Evolutionary conservation across 2,113 vertebrate genomes (phyloP).

Genomic region (Lanius collurio): DNA sequence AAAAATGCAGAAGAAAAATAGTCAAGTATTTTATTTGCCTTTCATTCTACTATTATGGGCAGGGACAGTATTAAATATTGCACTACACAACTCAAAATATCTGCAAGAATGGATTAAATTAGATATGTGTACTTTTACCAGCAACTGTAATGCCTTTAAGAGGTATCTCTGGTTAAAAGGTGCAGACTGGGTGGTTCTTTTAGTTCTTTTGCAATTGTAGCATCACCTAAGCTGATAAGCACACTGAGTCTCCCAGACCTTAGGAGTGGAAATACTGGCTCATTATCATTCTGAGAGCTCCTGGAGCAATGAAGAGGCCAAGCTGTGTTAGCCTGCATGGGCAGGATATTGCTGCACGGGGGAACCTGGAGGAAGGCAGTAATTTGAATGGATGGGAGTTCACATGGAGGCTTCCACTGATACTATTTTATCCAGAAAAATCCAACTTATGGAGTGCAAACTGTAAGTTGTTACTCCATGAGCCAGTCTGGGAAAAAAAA

Average conservation of each 20-base stretch:
- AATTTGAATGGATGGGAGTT: constrained; percentile 22
- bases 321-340: not conserved
- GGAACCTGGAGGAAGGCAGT: not conserved
- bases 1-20: not conserved
- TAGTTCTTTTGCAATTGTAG: not conserved
- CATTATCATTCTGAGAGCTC: constrained; percentile 13
- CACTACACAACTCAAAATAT: not conserved
- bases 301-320: constrained; percentile 26
- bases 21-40: not conserved
- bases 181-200: not conserved
- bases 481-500: not conserved
- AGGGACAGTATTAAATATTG: not conserved
- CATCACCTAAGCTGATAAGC: not conserved
- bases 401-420: not conserved
- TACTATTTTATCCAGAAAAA: not conserved
- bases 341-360: not conserved
- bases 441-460: not conserved
- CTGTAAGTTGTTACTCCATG: not conserved
- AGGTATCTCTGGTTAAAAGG: not conserved
- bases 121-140: not conserved
- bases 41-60: not conserved
- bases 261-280: not conserved
- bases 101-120: not conserved
- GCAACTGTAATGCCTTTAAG: not conserved
- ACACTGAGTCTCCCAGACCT: not conserved